Base-by-base conservation (phyloP, 2,113 vertebrate species). In the Menura novaehollandiae region DNA sequence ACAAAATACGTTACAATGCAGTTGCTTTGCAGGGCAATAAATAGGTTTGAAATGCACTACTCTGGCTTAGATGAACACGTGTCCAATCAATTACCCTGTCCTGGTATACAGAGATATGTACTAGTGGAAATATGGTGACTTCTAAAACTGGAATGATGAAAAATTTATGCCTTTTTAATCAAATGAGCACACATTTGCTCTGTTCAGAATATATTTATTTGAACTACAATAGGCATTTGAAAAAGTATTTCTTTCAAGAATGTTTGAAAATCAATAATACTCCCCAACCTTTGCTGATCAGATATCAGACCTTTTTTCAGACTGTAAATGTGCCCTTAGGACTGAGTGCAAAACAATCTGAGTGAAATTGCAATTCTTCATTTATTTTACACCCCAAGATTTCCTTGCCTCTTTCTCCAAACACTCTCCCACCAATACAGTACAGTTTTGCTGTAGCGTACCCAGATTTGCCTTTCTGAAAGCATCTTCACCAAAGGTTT, bases 41-140 rank as follows among this genome's bases (percentile, higher is more conserved):
- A 93, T 77, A 85, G 55, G 15, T 93, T 96, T 75, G 88, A 94
- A 97, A 97, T 91, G 22, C 95, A 69, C 46, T 87, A 35, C 71
- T 52, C 43, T 91, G 63, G 39, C 63, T 84, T 82, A 76, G 30
- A 93, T 75, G 77, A 97, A 80, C 72, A 92, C 3, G 8, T 85
- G 60, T 59, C 53, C 22, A 82, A 94, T 93, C 76, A 92, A 69
- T 97, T 94, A 84, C 62, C 33, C 58, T 87, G 12, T 66, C 66
- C 73, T 87, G 53, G 33, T 66, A 46, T 44, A 85, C 16, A 82
- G 63, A 91, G 85, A 89, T 94, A 88, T 41, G 91, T 78, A 60
- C 69, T 66, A 69, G 52, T 58, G 51, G 58, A 95, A 96, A 94
- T 71, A 93, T 3, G 15, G 41, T 53, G n/a, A 75, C 90, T 95